Conservation (phyloP, 2,113 vertebrate genomes). For the Brachypodius melanocephalos region DNA sequence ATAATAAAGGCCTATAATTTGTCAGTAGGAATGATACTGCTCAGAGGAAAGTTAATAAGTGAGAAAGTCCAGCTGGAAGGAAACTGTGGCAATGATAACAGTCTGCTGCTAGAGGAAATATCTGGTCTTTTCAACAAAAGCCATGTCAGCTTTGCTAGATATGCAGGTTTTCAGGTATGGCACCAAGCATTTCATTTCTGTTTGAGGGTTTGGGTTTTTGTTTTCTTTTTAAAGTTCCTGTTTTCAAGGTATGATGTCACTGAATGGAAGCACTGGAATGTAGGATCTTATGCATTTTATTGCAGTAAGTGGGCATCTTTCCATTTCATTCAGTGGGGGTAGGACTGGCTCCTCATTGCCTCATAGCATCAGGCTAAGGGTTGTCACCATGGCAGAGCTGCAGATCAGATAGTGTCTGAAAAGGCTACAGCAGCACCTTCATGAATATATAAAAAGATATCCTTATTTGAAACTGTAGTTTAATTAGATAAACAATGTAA, state of each 20-base stretch:
- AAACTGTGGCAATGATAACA: neutral
- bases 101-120: neutral
- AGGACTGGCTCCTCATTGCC: neutral
- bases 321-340: neutral
- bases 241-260: neutral
- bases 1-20: neutral
- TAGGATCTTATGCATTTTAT: neutral
- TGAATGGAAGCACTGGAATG: neutral
- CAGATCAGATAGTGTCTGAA: neutral
- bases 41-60: neutral
- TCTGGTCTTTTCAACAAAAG: neutral
- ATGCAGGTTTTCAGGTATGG: neutral
- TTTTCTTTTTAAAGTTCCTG: neutral
- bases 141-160: neutral
- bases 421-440: neutral
- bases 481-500: neutral
- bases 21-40: neutral
- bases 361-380: neutral
- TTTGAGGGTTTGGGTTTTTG: neutral
- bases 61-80: neutral
- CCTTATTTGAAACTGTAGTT: neutral
- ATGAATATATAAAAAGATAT: neutral
- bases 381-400: neutral
- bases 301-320: neutral
- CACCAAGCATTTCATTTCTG: neutral